Base-by-base conservation (phyloP, 2,797 vertebrate species). In the Psittacula derbiana region DNA sequence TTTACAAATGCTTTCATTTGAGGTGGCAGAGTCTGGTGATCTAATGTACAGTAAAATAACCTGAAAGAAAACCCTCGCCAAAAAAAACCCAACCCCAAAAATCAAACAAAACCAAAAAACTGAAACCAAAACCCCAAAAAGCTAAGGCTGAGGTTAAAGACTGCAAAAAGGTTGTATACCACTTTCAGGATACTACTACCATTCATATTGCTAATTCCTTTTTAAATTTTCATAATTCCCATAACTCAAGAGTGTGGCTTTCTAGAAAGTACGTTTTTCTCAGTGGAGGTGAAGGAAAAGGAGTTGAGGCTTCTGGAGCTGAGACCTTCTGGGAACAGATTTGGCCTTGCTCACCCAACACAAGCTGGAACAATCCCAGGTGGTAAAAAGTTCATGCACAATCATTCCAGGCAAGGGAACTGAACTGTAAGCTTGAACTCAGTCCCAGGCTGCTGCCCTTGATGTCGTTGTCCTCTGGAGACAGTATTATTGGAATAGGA, bases 91-190 rank as follows among this genome's bases (percentile, higher is more conserved):
- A 52, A 19, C 52, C 7, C 14, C 21, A 72, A 71, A 69, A 16
- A 2, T 2, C 28, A 73, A 62, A 46, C 0, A 0, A 57, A 57
- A 24, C n/a, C n/a, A 52, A 30, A 40, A 36, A 50, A 57, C 12
- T 7, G 25, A 55, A 57, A 33, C 12, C 13, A 72, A 30, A 12
- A 0, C 1, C 1, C 7, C 23, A 13, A 50, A 50, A 44, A 24
- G 14, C 14, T 8, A 31, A 55, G 12, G 12, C 25, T 86, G 19
- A 76, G 12, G 12, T 36, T 78, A 44, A 61, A 57, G 30, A 52
- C 23, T 57, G 21, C 23, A 55, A 69, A 64, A 83, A 40, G 9
- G 47, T 57, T 24, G 28, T 66, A 16, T 64, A 28, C 8, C 11
- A 28, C 24, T 79, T 75, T 53, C 72, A 40, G 19, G 8, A 41